These are phyloP conservation scores for Turdus rufiventris DNA, from an alignment of 2,113 vertebrate genomes.

Conservation along the genomic window DNA sequence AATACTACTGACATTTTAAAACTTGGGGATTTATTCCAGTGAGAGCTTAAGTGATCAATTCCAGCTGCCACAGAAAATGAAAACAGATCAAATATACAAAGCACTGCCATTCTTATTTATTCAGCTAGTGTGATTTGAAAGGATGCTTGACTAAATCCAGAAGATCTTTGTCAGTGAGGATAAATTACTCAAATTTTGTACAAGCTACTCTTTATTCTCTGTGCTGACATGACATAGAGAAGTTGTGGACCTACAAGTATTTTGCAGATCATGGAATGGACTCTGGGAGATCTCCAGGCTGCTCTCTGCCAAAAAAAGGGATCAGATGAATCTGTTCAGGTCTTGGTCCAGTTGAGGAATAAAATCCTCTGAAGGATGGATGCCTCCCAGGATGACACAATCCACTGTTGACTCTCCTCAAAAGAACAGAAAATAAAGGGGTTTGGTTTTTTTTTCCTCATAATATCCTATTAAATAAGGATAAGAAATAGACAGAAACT, in stretches of 20 bases:
- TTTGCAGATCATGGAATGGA: background rate
- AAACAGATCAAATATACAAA: background rate
- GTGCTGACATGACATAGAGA: background rate
- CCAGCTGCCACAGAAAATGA: background rate
- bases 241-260: background rate
- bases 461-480: background rate
- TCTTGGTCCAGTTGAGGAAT: background rate
- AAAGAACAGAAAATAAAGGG: background rate
- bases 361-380: background rate
- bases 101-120: background rate
- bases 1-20: background rate
- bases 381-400: background rate
- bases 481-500: background rate
- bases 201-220: background rate
- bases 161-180: background rate
- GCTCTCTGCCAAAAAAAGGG: background rate
- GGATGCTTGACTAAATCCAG: background rate
- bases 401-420: background rate
- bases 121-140: background rate
- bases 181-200: background rate
- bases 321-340: fast-evolving
- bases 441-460: background rate
- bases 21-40: background rate
- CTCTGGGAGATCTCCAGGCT: background rate
- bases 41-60: background rate